Base-by-base conservation (phyloP, 2,888 invertebrate species). In the Hyposoter dolosus region DNA sequence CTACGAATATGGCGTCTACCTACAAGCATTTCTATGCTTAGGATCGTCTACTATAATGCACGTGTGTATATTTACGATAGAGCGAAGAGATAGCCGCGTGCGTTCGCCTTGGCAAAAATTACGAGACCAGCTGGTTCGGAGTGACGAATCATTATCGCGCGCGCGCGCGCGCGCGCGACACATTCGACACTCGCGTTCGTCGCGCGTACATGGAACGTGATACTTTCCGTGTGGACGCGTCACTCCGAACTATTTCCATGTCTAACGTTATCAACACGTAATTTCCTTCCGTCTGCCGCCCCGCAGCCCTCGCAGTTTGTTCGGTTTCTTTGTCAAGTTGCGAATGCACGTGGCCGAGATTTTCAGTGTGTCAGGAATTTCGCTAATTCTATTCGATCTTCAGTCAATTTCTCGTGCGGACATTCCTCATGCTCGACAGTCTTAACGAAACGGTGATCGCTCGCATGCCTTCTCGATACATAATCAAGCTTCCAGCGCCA, bases 261-360 rank as follows among this genome's bases (percentile, higher is more conserved):
- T 71, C 45, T 9, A 40, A 56, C 65, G 53, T 84, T 81, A 84
- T 81, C 84, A 72, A 66, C 63, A 77, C 72, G 63, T 82, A 65
- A 65, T 82, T 72, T 60, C 43, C 7, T 43, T 28, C 23, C 56
- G n/a, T 15, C 47, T 23, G 9, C 19, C 5, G 9, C 19, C 5
- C 43, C 43, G 15, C 65, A 6, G n/a, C 19, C 19, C 28, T 9
- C 3, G 2, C 69, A 6, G 3, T 53, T 53, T 19, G 56, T 28
- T 12, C n/a, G 12, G 4, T 60, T 56, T 60, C 56, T 28, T 28
- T 60, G 56, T 23, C 56, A 10, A 56, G 3, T 23, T 19, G 3
- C 9, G 10, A 23, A 12, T 56, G 23, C 23, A 56, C 56, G 56
- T 56, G 56, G 10, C 23, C 35, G n/a, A 5, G 65, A 35, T 32